phyloP scores from a whole-genome alignment of 2,797 vertebrate species.

The Antrozous pallidus region DNA sequence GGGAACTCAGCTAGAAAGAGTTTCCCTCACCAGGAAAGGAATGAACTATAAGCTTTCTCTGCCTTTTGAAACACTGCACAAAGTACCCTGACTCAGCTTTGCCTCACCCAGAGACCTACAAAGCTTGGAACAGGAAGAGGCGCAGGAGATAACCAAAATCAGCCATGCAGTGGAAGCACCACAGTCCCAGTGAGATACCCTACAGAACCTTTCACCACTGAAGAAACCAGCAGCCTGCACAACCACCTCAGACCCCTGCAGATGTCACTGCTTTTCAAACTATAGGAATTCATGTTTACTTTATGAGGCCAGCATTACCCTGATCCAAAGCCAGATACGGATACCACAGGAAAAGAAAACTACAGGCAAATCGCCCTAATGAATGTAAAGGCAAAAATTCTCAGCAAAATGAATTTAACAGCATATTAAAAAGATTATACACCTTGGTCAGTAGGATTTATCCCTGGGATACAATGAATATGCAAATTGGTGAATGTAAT shows the following conservation, averaged over 20 bases:
- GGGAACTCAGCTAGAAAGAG: neutral
- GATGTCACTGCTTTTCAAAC: neutral
- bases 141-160: neutral
- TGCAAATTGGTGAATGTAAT: neutral
- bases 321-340: neutral
- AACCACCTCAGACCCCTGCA: neutral
- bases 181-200: neutral
- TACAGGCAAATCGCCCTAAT: neutral
- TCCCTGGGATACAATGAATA: neutral
- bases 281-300: neutral
- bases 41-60: neutral
- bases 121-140: neutral
- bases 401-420: neutral
- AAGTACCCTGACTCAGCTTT: neutral
- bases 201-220: neutral
- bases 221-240: neutral
- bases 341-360: neutral
- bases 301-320: neutral
- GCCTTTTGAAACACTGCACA: neutral
- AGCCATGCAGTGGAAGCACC: neutral
- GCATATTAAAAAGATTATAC: neutral
- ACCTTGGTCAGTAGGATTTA: neutral
- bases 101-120: neutral
- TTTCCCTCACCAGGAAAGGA: neutral
- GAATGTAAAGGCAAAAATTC: neutral